A percentile compares a stretch with the other conserved stretches of the same genome.
phyloP scores from a whole-genome alignment of 2,113 vertebrate species.

The Albula goreensis region DNA sequence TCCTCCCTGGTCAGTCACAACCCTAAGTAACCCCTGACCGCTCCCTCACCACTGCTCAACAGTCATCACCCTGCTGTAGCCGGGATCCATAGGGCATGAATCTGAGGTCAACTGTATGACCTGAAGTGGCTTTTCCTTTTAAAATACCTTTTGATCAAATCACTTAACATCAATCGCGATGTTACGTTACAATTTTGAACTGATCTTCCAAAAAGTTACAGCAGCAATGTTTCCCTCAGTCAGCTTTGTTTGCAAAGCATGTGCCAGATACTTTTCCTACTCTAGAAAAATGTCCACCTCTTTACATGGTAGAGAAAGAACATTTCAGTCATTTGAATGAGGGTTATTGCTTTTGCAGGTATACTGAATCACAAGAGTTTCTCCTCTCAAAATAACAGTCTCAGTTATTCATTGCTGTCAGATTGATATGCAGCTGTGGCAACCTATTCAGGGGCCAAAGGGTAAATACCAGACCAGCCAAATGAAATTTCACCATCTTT shows the following conservation, averaged over 20 bases:
- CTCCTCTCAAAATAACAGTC: not conserved
- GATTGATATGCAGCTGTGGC: not conserved
- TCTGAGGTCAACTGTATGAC: too few species aligned
- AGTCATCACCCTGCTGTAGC: too few species aligned
- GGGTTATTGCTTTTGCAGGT: not conserved
- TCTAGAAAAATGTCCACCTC: not conserved
- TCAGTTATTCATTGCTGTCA: not conserved
- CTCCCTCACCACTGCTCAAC: too few species aligned
- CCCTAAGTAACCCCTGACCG: too few species aligned
- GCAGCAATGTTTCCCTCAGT: not conserved
- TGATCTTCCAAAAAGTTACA: not conserved
- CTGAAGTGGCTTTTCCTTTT: too few species aligned
- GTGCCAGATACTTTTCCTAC: not conserved
- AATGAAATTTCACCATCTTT: slow-evolving; percentile 9
- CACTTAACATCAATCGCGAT: too few species aligned
- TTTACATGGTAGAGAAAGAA: not conserved
- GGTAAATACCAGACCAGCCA: not conserved
- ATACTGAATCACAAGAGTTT: not conserved
- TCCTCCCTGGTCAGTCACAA: not conserved
- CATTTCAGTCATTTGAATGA: not conserved
- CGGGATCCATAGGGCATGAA: too few species aligned
- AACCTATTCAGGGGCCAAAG: not conserved
- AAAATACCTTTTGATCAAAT: too few species aligned
- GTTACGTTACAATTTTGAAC: not conserved
- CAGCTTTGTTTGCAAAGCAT: not conserved